Conservation (phyloP, 1,140 invertebrate genomes). For the Hypothenemus hampei region DNA sequence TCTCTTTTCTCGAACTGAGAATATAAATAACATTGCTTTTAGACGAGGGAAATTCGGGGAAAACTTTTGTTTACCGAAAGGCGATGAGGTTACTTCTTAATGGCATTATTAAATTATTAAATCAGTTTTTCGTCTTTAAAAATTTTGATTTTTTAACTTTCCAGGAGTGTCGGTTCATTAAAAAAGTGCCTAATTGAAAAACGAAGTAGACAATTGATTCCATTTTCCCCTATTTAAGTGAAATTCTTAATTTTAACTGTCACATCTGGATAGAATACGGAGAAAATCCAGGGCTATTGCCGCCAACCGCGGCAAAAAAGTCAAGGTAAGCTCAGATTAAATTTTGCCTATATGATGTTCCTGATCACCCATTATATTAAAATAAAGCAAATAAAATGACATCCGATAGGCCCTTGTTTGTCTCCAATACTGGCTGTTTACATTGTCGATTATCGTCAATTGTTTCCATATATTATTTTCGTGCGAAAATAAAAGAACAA, state of each 20-base stretch:
- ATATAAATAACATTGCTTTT: too few relatives aligned
- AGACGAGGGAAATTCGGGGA: too few relatives aligned
- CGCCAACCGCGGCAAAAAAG: slow-evolving; percentile 62
- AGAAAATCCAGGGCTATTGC: slow-evolving; percentile 65
- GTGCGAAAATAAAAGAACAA: too few relatives aligned
- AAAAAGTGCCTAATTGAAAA: neutral
- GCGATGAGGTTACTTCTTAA: neutral
- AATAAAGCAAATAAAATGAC: too few relatives aligned
- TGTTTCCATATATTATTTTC: too few relatives aligned
- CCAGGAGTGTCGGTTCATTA: neutral
- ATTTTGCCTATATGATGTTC: too few relatives aligned
- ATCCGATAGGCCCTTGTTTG: neutral
- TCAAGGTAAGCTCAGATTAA: slow-evolving; percentile 64
- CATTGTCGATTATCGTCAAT: too few relatives aligned
- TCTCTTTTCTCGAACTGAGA: too few relatives aligned
- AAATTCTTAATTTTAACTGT: slow-evolving; percentile 4
- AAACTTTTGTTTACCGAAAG: neutral
- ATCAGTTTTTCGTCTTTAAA: neutral
- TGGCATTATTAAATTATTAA: neutral
- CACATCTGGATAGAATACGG: slow-evolving; percentile 60
- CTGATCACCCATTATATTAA: too few relatives aligned
- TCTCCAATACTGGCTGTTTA: too few relatives aligned
- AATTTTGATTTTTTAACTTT: neutral
- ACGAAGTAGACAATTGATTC: neutral
- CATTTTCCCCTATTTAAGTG: neutral